Evolutionary conservation across 1,140 invertebrate genomes (phyloP).

Genomic region (Drosophila pallidifrons): DNA sequence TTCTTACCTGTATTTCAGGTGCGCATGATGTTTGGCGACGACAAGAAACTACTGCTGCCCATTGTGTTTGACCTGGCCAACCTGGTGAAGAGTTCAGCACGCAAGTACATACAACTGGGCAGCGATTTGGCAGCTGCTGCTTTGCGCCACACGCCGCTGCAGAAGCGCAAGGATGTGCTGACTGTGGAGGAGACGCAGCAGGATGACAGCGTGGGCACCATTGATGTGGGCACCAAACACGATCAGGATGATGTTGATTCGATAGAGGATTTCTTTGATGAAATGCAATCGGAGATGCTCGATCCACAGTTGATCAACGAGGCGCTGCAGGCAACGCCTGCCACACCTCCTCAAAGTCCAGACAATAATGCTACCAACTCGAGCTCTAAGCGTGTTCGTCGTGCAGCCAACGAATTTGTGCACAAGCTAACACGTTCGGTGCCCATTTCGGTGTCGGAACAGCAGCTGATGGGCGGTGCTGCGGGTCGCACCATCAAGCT

Average conservation of each 20-base stretch:
- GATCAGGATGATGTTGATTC: conserved; percentile 5
- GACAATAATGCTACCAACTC: background rate
- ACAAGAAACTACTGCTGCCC: conserved; percentile 87
- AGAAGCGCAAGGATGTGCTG: conserved; percentile 54
- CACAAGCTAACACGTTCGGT: conserved; percentile 75
- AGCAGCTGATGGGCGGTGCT: conserved; percentile 61
- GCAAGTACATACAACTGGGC: conserved; percentile 80
- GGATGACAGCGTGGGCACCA: conserved; percentile 67
- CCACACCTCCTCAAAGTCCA: background rate
- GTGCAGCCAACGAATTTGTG: conserved; percentile 67
- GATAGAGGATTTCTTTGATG: conserved; percentile 74
- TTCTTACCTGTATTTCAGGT: conserved; percentile 76
- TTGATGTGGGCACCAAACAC: conserved; percentile 36
- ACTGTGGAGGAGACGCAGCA: conserved; percentile 48
- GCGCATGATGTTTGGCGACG: conserved; percentile 87
- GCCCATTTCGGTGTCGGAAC: conserved; percentile 68
- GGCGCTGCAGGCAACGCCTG: conserved; percentile 48
- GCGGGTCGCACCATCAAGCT: conserved; percentile 67
- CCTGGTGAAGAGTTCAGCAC: conserved; percentile 86
- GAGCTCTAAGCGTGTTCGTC: conserved; percentile 45
- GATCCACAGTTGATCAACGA: conserved; percentile 80
- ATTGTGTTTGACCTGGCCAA: conserved; percentile 89
- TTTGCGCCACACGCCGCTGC: conserved; percentile 38
- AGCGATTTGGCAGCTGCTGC: conserved; percentile 83
- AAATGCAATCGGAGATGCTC: conserved; percentile 67